Percentiles rank a stretch among this genome's conserved stretches.
phyloP scores from a whole-genome alignment of 2,113 vertebrate genomes.

The Psilopogon haemacephalus region DNA sequence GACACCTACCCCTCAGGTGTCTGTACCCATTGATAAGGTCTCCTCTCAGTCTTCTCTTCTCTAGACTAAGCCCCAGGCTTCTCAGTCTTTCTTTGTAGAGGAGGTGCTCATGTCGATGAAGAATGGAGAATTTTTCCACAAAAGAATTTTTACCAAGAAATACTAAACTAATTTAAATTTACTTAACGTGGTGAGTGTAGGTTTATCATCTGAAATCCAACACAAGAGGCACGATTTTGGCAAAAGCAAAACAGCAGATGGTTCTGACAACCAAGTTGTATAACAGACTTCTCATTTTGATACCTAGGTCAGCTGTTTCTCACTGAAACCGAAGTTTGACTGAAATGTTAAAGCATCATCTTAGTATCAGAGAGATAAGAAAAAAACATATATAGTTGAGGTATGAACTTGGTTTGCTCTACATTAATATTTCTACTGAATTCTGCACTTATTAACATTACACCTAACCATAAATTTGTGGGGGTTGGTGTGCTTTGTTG shows the following conservation, averaged over 20 bases:
- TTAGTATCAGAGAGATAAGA: neutral
- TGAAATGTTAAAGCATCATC: neutral
- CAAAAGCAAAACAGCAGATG: slow-evolving; percentile 34
- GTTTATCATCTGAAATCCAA: neutral
- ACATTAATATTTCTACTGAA: neutral
- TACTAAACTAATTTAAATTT: neutral
- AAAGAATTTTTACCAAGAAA: neutral
- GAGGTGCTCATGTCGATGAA: neutral
- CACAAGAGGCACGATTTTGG: neutral
- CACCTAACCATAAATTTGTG: neutral
- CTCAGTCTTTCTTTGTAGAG: too few relatives aligned
- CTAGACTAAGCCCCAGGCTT: too few relatives aligned
- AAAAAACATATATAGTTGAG: neutral
- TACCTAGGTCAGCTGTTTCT: neutral
- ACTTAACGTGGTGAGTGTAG: neutral
- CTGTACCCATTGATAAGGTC: too few relatives aligned
- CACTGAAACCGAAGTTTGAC: neutral
- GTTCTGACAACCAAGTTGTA: neutral
- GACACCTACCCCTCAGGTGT: too few relatives aligned
- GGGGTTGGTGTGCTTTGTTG: neutral
- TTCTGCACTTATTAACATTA: neutral
- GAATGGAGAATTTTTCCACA: neutral
- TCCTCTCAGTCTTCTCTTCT: too few relatives aligned
- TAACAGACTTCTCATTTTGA: slow-evolving; percentile 7
- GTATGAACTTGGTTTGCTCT: neutral